Evolutionary conservation across 2,797 vertebrate genomes (phyloP), one percentile per base, ranked within the genome.

Genomic region (Pangasius djambal): DNA sequence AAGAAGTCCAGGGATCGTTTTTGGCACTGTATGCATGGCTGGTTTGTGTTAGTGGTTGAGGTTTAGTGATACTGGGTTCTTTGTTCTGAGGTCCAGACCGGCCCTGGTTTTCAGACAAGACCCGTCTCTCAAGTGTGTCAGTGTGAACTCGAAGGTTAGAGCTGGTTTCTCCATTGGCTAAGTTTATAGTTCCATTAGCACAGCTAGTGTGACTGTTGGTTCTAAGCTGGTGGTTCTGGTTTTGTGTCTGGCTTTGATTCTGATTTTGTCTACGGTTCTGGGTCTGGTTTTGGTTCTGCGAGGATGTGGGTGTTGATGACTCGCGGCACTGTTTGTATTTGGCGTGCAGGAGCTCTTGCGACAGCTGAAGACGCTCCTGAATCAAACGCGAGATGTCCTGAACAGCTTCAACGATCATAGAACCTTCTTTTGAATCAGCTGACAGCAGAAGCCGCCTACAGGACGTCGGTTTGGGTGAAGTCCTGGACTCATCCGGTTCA

Each of bases 361-460:
- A 95, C 93, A 93, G 96, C 90, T 94, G 97, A 93, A 97, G 96
- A 87, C 96, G 93, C 92, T 97, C 97, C 92, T 95, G 97, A 94
- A 97, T 96, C 90, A 96, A 93, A 93, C 96, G 94, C 0, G 96
- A 96, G 88, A 97, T 96, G 93, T 97, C 96, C 89, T 96, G 96
- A 59, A 97, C 96, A 1, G 96, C 96, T 90, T 97, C 95, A 59
- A 95, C 94, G 13, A 97, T 96, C 79, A 96, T 93, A 31, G 94
- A 94, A 72, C 92, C 92, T 67, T 98, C 97, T 85, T 87, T 90
- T 12, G 94, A 93, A 91, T 96, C 96, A 69, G 94, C 93, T 92
- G 97, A 96, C 93, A 95, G 92, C 59, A 87, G 31, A 25, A 98
- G 93, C 92, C 96, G 97, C 94, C 97, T 97, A 95, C 96, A 97